Evolutionary conservation across 2,797 vertebrate genomes (phyloP).

Genomic region (Chloroceryle inda): DNA sequence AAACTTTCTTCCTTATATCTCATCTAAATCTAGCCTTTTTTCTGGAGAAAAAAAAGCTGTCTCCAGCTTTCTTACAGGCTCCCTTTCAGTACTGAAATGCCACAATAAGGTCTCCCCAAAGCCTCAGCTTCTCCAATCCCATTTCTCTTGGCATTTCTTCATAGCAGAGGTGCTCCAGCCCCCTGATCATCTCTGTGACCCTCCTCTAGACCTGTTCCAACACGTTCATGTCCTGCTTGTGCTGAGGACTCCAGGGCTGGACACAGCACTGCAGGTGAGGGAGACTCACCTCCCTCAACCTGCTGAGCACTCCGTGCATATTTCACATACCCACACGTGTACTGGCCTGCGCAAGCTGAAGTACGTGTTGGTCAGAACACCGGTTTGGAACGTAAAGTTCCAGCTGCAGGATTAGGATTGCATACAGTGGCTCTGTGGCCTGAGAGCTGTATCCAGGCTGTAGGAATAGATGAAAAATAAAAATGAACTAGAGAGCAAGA

Average conservation of each 20-base stretch:
- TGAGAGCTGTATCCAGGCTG: not conserved
- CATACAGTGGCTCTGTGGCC: fast-evolving
- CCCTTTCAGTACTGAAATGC: not conserved
- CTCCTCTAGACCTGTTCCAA: not conserved
- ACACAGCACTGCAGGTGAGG: too few species aligned
- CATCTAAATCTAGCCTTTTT: not conserved
- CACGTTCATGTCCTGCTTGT: not conserved
- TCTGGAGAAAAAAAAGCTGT: not conserved
- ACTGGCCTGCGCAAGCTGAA: not conserved
- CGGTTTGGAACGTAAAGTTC: not conserved
- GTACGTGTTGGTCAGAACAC: not conserved
- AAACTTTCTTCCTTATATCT: not conserved
- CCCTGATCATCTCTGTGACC: not conserved
- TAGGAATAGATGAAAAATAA: not conserved
- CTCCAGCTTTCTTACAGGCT: not conserved
- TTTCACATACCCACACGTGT: fast-evolving
- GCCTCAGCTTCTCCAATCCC: not conserved
- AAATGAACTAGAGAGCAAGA: not conserved
- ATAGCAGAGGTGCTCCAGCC: not conserved
- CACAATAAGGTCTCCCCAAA: not conserved
- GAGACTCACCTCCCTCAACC: too few species aligned
- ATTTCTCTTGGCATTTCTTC: too few species aligned
- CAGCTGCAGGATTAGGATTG: not conserved
- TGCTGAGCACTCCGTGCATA: fast-evolving
- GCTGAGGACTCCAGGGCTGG: too few species aligned